phyloP scores from a whole-genome alignment of 2,888 invertebrate genomes.

The Acronicta alni region DNA sequence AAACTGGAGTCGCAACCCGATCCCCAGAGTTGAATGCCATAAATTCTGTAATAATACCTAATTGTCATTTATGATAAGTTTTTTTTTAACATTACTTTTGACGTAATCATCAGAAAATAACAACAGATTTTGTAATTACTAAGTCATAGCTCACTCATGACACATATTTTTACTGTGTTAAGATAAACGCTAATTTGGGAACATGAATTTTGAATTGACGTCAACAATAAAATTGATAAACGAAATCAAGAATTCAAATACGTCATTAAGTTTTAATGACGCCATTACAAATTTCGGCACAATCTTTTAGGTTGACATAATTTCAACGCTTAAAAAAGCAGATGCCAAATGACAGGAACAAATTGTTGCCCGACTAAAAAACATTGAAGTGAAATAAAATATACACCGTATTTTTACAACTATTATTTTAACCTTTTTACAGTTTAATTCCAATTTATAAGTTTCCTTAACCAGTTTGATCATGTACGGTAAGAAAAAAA shows the following conservation, averaged over 20 bases:
- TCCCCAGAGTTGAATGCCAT: too few species aligned
- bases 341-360: conserved; percentile 62
- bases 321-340: conserved; percentile 56
- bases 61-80: too few species aligned
- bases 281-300: conserved; percentile 35
- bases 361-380: conserved; percentile 41
- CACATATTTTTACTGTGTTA: too few species aligned
- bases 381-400: conserved; percentile 49
- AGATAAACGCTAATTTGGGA: too few species aligned
- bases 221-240: not conserved
- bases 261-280: conserved; percentile 11
- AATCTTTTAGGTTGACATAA: conserved; percentile 56
- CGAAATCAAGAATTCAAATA: not conserved
- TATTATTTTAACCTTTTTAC: conserved; percentile 73
- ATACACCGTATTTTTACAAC: conserved; percentile 65
- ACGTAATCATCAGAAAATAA: too few species aligned
- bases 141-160: too few species aligned
- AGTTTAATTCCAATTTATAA: conserved; percentile 56
- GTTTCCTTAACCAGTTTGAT: conserved; percentile 40
- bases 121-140: too few species aligned
- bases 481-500: conserved; percentile 21
- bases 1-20: too few species aligned
- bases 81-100: too few species aligned
- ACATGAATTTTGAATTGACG: not conserved
- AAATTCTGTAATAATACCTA: too few species aligned